Conservation (phyloP, 2,888 invertebrate genomes). For the Acanthosepion lycidas region DNA sequence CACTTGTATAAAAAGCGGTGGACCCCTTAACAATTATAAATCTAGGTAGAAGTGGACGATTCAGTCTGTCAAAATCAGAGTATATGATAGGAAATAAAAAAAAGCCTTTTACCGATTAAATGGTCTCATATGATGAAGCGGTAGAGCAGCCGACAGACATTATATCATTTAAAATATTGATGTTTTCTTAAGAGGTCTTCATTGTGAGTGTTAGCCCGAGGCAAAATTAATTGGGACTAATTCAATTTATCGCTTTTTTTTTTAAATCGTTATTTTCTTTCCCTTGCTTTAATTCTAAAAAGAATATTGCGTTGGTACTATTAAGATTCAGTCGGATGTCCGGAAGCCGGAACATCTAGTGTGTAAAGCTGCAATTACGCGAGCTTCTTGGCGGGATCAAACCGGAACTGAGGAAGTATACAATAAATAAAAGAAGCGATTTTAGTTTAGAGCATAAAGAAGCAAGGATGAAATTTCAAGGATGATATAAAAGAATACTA, state of each 20-base stretch:
- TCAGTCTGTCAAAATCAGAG: background rate
- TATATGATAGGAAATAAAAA: background rate
- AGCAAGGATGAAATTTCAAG: too few relatives aligned
- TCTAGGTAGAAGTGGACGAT: background rate
- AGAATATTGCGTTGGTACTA: background rate
- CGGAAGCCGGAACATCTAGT: background rate
- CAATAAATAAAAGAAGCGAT: background rate
- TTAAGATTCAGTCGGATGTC: background rate
- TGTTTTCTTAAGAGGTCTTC: conserved; percentile 17
- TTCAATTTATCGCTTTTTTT: too few relatives aligned
- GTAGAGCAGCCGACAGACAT: background rate
- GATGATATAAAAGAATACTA: too few relatives aligned
- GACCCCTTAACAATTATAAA: background rate
- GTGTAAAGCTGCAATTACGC: background rate
- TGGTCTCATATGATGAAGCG: background rate
- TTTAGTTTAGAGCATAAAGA: too few relatives aligned
- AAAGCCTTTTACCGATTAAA: background rate
- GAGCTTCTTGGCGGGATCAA: background rate
- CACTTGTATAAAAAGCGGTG: too few relatives aligned
- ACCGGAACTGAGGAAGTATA: background rate
- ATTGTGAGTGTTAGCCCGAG: background rate
- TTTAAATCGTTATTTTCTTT: background rate
- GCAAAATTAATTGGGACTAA: background rate
- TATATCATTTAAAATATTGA: background rate
- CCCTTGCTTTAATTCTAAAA: background rate